phyloP scores from a whole-genome alignment of 2,888 invertebrate species.

The Ornithoptera priamus region DNA sequence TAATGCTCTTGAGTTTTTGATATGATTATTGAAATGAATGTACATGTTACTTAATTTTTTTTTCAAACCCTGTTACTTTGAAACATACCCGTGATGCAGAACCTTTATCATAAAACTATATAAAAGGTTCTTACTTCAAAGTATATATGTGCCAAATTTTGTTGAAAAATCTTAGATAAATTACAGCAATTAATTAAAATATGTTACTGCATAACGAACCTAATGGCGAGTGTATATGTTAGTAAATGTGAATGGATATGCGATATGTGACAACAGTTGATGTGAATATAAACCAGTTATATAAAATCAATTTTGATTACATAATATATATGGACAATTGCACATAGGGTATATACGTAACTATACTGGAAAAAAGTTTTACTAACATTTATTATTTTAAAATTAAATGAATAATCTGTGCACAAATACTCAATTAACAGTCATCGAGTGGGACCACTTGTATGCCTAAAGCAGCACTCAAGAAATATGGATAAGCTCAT shows the following conservation, averaged over 20 bases:
- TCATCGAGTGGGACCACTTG: not conserved
- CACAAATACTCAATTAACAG: not conserved
- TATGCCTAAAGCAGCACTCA: not conserved
- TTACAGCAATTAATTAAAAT: not conserved
- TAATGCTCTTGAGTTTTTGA: too few relatives aligned
- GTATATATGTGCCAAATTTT: too few relatives aligned
- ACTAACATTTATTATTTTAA: not conserved
- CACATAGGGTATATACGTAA: not conserved
- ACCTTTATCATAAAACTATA: too few relatives aligned
- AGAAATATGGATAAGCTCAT: slow-evolving; percentile 2
- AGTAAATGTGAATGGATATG: slow-evolving; percentile 19
- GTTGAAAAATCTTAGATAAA: not conserved
- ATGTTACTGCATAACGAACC: not conserved
- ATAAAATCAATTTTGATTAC: slow-evolving; percentile 2
- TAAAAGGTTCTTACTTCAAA: too few relatives aligned
- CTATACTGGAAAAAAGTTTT: not conserved
- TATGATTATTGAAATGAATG: too few relatives aligned
- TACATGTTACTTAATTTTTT: too few relatives aligned
- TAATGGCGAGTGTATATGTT: slow-evolving; percentile 3
- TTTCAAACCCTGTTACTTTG: too few relatives aligned
- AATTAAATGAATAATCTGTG: not conserved
- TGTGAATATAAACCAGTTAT: slow-evolving; percentile 13
- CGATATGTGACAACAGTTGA: not conserved
- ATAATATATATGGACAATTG: not conserved
- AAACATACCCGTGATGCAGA: too few relatives aligned